A percentile compares a stretch with the other conserved stretches of the same genome.
Conservation (phyloP, 2,113 vertebrate genomes). For the Sturnira hondurensis region DNA sequence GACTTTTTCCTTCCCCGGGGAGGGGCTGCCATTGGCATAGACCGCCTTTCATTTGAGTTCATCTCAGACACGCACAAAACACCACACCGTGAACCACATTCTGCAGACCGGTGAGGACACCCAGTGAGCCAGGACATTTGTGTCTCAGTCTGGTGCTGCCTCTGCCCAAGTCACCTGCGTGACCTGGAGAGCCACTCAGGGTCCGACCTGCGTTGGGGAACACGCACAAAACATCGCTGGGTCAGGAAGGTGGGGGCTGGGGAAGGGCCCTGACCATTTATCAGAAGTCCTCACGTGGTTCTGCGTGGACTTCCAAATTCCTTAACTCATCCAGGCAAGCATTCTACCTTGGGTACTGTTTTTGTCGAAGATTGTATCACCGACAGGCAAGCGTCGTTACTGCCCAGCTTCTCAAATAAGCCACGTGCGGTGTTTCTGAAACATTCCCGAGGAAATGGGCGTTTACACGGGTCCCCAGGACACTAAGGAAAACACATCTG, state of each 20-base stretch:
- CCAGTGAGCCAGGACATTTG: not conserved
- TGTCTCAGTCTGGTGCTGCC: not conserved
- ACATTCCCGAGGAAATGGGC: not conserved
- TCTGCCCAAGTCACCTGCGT: not conserved
- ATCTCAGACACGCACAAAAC: not conserved
- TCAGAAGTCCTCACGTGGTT: not conserved
- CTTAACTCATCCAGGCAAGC: not conserved
- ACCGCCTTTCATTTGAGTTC: not conserved
- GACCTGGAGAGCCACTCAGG: too few relatives aligned
- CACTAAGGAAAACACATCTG: not conserved
- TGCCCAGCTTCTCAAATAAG: not conserved
- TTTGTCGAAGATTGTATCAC: not conserved
- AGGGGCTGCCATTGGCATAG: not conserved
- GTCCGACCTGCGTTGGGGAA: too few relatives aligned
- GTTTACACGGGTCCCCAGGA: not conserved
- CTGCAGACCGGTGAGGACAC: not conserved
- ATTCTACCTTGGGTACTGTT: not conserved
- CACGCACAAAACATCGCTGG: not conserved
- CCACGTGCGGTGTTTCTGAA: not conserved
- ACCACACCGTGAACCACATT: not conserved
- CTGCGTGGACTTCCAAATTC: not conserved
- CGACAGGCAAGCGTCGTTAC: not conserved
- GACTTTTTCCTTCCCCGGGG: not conserved
- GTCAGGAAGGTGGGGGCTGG: not conserved
- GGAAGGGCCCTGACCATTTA: not conserved